phyloP scores from a whole-genome alignment of 2,113 vertebrate species.

The Phalacrocorax brasilianus region DNA sequence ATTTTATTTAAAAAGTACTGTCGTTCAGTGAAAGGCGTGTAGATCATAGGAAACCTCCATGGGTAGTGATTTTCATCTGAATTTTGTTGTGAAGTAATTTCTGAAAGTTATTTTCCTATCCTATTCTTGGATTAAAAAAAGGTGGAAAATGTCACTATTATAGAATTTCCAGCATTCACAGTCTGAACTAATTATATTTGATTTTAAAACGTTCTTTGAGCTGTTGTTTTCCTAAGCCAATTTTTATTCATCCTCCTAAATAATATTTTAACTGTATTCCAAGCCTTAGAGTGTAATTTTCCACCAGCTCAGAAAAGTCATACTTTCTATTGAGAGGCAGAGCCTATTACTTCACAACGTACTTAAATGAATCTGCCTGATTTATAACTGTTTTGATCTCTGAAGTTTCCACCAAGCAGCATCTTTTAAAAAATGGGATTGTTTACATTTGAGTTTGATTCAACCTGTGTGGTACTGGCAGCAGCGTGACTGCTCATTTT shows the following conservation, averaged over 20 bases:
- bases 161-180: not conserved
- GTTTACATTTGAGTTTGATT: slow-evolving; percentile 56
- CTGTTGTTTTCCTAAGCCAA: not conserved
- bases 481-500: slow-evolving; percentile 20
- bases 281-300: not conserved
- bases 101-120: not conserved
- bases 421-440: slow-evolving; percentile 5
- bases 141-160: not conserved
- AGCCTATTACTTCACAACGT: not conserved
- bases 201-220: slow-evolving; percentile 10
- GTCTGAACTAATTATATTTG: not conserved
- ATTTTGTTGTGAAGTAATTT: not conserved
- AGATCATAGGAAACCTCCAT: not conserved
- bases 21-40: not conserved
- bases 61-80: not conserved
- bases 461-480: slow-evolving; percentile 69
- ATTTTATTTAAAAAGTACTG: not conserved
- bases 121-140: not conserved
- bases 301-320: not conserved
- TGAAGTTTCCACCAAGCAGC: slow-evolving; percentile 45
- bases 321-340: not conserved
- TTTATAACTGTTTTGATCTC: slow-evolving; percentile 49
- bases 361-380: not conserved
- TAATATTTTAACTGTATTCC: not conserved
- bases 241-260: not conserved